Evolutionary conservation across 2,888 invertebrate species (phyloP), one percentile per base, ranked within the genome.

Genomic region (Troglohyphantes excavatus): DNA sequence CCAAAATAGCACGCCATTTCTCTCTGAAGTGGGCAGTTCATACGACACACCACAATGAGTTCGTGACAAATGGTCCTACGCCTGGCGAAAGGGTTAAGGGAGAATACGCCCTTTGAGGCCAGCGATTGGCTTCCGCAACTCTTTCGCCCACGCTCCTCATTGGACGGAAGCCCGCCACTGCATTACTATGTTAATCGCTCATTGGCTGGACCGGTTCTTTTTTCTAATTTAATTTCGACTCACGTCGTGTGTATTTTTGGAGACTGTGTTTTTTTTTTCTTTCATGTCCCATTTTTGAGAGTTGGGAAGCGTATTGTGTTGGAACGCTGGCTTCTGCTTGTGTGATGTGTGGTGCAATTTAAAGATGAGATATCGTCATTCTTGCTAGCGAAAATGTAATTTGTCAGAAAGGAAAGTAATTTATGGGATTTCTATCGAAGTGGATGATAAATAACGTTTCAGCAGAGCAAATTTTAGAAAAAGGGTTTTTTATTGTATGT

Each of bases 111-210:
- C 88, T 82, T 73, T 75, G 82, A 67, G 82, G 53, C 73, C 75
- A 68, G 59, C 75, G 75, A 88, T 88, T 88, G 88, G 88, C 82
- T 82, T 82, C 75, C 53, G 81, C 68, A 88, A 82, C 88, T 82
- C 88, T 81, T 87, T 88, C 76, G 21, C 67, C 68, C 82, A 65
- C 68, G 75, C 88, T 53, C 82, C 88, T 82, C 59, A 75, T 81
- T 88, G 81, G 88, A 59, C 81, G 53, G 19, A 26, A 65, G 43
- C 84, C 65, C 53, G 72, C 46, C 43, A 63, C 63, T 39, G 83
- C 46, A 72, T 83, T 73, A 26, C 65, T 61, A 33, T 67, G 81
- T 65, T 67, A 73, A 75, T 75, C 88, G 53, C 68, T 88, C 81
- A 88, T 88, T 88, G 88, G 88, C 73, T 68, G 75, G 88, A 82